A percentile compares a stretch with the other conserved stretches of the same genome.
Evolutionary conservation across 2,113 vertebrate species (phyloP).

Genomic region (Platichthys stellatus): DNA sequence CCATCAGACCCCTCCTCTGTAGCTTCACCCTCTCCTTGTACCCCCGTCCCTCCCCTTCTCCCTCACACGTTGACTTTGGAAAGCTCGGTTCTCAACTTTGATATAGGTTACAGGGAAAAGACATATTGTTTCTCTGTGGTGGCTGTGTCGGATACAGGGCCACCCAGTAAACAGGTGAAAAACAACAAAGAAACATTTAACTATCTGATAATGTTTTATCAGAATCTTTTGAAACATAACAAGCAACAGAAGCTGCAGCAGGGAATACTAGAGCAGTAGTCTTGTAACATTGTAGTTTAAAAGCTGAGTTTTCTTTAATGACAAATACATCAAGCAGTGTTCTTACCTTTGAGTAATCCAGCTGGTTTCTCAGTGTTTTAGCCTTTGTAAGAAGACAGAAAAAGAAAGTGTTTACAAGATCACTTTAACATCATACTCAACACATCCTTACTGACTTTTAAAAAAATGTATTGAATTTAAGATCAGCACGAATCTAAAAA

Average conservation of each 20-base stretch:
- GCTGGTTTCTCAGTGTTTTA: slow-evolving; percentile 83
- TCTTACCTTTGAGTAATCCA: slow-evolving; percentile 91
- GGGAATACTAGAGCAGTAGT: background rate
- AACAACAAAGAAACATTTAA: background rate
- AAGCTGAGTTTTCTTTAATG: background rate
- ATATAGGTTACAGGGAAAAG: slow-evolving; percentile 71
- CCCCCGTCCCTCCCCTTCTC: slow-evolving; percentile 57
- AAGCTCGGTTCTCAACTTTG: slow-evolving; percentile 72
- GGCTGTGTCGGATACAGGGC: background rate
- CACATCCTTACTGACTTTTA: no score
- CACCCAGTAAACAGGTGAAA: slow-evolving; percentile 2
- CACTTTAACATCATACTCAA: background rate
- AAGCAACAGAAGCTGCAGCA: background rate
- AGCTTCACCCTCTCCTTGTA: slow-evolving; percentile 64
- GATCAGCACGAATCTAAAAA: no score
- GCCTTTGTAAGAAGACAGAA: slow-evolving; percentile 80
- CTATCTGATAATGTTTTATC: background rate
- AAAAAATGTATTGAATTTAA: no score
- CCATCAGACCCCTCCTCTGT: slow-evolving; percentile 63
- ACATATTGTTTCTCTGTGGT: slow-evolving; percentile 37
- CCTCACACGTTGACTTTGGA: slow-evolving; percentile 78
- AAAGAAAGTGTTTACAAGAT: background rate
- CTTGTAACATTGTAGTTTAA: background rate
- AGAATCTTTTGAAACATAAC: background rate
- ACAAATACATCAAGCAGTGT: background rate